Conservation (phyloP, 2,797 vertebrate genomes). For the Gallirallus australis region DNA sequence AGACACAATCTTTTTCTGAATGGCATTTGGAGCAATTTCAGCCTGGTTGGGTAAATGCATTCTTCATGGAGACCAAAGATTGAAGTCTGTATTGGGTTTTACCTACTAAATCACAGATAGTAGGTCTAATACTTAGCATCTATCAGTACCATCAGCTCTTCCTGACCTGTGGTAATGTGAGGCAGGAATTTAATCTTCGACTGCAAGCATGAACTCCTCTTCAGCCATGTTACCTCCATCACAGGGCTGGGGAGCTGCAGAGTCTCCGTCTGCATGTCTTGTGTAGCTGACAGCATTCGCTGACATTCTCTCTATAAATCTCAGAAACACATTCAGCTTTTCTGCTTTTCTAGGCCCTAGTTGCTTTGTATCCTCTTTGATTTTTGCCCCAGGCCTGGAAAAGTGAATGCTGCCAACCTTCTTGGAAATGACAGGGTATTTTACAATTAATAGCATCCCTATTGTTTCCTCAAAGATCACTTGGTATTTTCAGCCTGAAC, state of each 20-base stretch:
- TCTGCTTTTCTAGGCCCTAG: not conserved
- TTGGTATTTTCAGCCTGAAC: constrained; percentile 52
- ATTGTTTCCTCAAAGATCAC: constrained; percentile 37
- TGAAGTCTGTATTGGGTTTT: not conserved
- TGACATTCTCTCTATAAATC: not conserved
- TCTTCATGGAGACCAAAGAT: not conserved
- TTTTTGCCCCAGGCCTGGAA: constrained; percentile 36
- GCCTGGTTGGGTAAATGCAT: not conserved
- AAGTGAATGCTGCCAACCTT: constrained; percentile 43
- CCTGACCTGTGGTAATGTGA: not conserved
- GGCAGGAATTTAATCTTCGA: not conserved
- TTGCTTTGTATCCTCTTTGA: not conserved
- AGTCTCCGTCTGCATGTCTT: not conserved
- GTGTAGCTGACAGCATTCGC: not conserved
- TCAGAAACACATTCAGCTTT: not conserved
- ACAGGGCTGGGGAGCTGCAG: fast-evolving
- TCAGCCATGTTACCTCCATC: fast-evolving
- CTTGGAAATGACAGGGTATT: constrained; percentile 20
- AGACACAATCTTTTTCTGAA: not conserved
- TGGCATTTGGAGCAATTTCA: not conserved
- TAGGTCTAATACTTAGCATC: not conserved
- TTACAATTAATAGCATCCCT: constrained; percentile 44
- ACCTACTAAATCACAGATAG: not conserved
- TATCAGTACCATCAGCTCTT: not conserved
- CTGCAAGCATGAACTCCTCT: not conserved